phyloP scores from a whole-genome alignment of 2,113 vertebrate species.

The Gasterosteus nipponicus region DNA sequence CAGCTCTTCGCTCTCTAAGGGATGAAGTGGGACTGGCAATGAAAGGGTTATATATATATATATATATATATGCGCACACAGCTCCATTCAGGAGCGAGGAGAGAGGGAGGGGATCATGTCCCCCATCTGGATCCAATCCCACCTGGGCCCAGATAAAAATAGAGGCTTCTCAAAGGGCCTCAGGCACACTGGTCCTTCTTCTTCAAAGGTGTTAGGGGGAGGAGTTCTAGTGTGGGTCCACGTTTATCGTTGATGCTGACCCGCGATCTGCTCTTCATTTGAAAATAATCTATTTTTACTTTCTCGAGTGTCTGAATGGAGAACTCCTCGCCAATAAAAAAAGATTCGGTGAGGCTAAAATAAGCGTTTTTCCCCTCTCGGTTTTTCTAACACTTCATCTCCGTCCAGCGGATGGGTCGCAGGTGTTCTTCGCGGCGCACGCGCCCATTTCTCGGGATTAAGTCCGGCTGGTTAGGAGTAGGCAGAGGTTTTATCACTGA shows the following conservation, averaged over 20 bases:
- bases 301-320: not conserved
- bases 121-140: slow-evolving; percentile 78
- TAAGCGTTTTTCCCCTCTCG: too few species aligned
- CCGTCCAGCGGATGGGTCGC: slow-evolving; percentile 35
- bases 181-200: slow-evolving; percentile 44
- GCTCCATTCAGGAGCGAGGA: slow-evolving; percentile 12
- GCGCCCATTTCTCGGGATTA: not conserved
- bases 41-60: slow-evolving; percentile 40
- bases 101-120: slow-evolving; percentile 50
- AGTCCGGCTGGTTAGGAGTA: slow-evolving; percentile 23
- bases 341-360: not conserved
- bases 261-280: slow-evolving; percentile 1
- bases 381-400: not conserved
- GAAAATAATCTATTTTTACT: not conserved
- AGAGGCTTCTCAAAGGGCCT: slow-evolving; percentile 49
- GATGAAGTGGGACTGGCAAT: slow-evolving; percentile 19
- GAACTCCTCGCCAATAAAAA: not conserved
- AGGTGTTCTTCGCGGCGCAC: slow-evolving; percentile 37
- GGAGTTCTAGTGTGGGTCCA: not conserved
- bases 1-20: slow-evolving; percentile 15
- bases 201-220: slow-evolving; percentile 54
- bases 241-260: not conserved
- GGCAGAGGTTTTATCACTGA: slow-evolving; percentile 47
- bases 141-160: slow-evolving; percentile 74
- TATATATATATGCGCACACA: slow-evolving; percentile 35